Percentiles rank a stretch among this genome's conserved stretches.
phyloP scores from a whole-genome alignment of 64 coral and sea anemone genomes.

The Porites lutea region DNA sequence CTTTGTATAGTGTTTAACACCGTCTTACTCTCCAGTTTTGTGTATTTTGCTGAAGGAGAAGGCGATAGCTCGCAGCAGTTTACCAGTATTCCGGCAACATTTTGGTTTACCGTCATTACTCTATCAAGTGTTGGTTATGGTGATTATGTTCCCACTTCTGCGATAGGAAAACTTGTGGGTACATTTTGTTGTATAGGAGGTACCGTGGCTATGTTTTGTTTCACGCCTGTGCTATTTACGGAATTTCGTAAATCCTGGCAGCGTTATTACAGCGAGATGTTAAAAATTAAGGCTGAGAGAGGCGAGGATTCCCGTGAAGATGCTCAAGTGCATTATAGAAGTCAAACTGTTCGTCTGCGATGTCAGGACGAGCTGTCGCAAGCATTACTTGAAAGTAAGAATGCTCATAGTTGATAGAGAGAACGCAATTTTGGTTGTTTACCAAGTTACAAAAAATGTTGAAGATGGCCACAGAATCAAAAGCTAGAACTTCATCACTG shows the following conservation, averaged over 20 bases:
- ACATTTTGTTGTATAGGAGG: constrained; percentile 69
- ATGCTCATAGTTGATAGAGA: background rate
- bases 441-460: too few relatives aligned
- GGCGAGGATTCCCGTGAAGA: background rate
- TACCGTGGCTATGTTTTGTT: constrained; percentile 72
- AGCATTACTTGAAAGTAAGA: constrained; percentile 8
- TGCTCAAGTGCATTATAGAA: constrained; percentile 31
- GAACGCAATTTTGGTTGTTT: too few relatives aligned
- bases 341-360: constrained; percentile 30
- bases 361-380: constrained; percentile 32
- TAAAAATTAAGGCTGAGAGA: constrained; percentile 18
- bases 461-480: too few relatives aligned
- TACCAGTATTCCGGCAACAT: constrained; percentile 68
- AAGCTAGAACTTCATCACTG: too few relatives aligned
- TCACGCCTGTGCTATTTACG: constrained; percentile 75
- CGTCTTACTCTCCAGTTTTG: constrained; percentile 61
- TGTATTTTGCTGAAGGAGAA: constrained; percentile 72
- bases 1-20: constrained; percentile 66
- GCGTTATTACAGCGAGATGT: constrained; percentile 42
- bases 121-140: constrained; percentile 84
- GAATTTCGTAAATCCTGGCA: constrained; percentile 71
- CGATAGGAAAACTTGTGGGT: constrained; percentile 68
- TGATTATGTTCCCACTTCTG: constrained; percentile 66
- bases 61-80: constrained; percentile 50
- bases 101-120: constrained; percentile 78